Evolutionary conservation across 2,797 vertebrate species (phyloP).

Genomic region (Hydrolagus colliei): DNA sequence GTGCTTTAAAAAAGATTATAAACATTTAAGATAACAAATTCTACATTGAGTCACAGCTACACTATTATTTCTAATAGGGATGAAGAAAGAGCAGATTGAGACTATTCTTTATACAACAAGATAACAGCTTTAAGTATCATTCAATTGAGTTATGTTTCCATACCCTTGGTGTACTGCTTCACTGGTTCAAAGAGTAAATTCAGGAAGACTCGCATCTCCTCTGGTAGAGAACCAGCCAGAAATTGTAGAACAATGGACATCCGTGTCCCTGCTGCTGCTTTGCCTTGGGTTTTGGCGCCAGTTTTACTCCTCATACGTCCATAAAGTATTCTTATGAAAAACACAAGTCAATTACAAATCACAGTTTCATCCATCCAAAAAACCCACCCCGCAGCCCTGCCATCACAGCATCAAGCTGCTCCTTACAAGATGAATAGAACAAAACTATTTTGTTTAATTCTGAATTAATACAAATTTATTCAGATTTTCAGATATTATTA

Average conservation of each 20-base stretch:
- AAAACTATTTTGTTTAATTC: conserved; percentile 26
- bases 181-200: conserved; percentile 86
- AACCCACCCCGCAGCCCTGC: no score
- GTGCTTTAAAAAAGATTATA: no score
- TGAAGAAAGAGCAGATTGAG: no score
- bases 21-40: no score
- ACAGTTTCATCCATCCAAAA: conserved; percentile 22
- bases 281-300: conserved; percentile 86
- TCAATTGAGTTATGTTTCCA: conserved; percentile 10
- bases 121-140: no score
- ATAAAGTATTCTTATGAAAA: conserved; percentile 74
- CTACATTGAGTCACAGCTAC: no score
- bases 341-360: not conserved
- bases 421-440: conserved; percentile 8
- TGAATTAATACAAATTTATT: not conserved
- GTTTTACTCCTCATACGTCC: conserved; percentile 88
- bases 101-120: no score
- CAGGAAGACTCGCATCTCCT: conserved; percentile 85
- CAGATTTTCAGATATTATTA: not conserved
- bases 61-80: no score
- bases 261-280: conserved; percentile 63
- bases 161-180: conserved; percentile 70
- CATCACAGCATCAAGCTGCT: no score
- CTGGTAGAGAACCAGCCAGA: conserved; percentile 73
- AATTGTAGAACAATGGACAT: conserved; percentile 87